phyloP scores from a whole-genome alignment of 2,888 invertebrate species.

The Liodrosophila aerea region DNA sequence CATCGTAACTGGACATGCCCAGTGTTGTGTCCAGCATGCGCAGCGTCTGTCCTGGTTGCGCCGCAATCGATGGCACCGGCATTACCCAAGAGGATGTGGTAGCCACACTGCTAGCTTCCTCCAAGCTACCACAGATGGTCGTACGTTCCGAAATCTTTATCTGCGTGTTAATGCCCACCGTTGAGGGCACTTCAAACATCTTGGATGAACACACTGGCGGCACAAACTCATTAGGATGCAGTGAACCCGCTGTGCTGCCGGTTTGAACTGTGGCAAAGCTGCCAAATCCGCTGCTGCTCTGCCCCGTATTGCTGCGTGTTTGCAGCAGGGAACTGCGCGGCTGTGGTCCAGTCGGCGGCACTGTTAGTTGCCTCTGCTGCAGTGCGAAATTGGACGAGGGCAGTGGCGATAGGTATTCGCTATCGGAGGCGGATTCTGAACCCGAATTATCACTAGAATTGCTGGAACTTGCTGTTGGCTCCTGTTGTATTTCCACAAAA shows the following conservation, averaged over 20 bases:
- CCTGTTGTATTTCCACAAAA: constrained; percentile 48
- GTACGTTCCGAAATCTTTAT: constrained; percentile 73
- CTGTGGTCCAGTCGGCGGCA: constrained; percentile 60
- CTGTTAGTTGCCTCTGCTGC: neutral
- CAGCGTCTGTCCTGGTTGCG: neutral
- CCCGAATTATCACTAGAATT: neutral
- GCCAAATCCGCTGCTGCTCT: constrained; percentile 58
- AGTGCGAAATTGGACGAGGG: constrained; percentile 56
- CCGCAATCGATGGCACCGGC: neutral
- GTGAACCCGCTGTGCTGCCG: constrained; percentile 32
- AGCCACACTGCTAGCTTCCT: constrained; percentile 35
- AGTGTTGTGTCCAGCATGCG: constrained; percentile 75
- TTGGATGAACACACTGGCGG: constrained; percentile 78
- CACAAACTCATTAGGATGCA: constrained; percentile 56
- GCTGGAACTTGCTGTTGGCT: constrained; percentile 1
- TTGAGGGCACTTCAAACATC: constrained; percentile 49
- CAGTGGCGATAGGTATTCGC: constrained; percentile 62
- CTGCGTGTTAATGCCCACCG: constrained; percentile 4
- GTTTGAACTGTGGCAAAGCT: constrained; percentile 42
- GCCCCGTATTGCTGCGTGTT: neutral
- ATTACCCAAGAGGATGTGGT: constrained; percentile 7
- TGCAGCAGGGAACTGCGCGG: constrained; percentile 54
- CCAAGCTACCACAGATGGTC: constrained; percentile 68
- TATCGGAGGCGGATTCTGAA: constrained; percentile 44
- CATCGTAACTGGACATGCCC: constrained; percentile 78